phyloP scores from a whole-genome alignment of 2,888 invertebrate genomes.

The Stomorhina lunata region DNA sequence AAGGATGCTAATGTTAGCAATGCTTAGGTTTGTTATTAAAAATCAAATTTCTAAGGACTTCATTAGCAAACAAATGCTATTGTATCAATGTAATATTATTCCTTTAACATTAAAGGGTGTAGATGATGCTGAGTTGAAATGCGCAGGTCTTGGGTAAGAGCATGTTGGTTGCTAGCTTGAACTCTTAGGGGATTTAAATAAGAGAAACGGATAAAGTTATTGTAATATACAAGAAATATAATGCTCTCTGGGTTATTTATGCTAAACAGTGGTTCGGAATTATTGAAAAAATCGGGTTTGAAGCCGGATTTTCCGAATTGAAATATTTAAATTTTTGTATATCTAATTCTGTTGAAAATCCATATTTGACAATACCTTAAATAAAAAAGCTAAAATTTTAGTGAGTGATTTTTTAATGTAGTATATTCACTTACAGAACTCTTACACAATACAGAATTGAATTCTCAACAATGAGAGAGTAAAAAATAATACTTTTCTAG shows the following conservation, averaged over 20 bases:
- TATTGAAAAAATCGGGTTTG: neutral
- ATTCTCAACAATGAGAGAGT: no score
- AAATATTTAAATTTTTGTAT: no score
- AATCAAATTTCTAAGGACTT: slow-evolving; percentile 25
- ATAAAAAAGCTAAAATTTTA: no score
- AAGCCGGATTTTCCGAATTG: no score
- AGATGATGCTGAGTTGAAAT: neutral
- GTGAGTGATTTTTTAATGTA: no score
- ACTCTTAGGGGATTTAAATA: slow-evolving; percentile 53
- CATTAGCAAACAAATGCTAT: slow-evolving; percentile 22
- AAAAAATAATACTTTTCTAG: no score
- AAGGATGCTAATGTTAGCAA: neutral
- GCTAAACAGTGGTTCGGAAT: slow-evolving; percentile 3
- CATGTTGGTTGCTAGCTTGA: neutral
- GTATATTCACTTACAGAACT: no score
- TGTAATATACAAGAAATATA: slow-evolving; percentile 5
- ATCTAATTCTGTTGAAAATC: no score
- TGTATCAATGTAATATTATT: slow-evolving; percentile 16
- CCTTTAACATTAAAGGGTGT: neutral
- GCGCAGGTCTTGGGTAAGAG: slow-evolving; percentile 47
- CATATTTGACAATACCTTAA: no score
- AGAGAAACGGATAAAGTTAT: slow-evolving; percentile 52
- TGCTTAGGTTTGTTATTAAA: slow-evolving; percentile 9
- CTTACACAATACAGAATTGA: no score
- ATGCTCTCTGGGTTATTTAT: slow-evolving; percentile 8